Conservation (phyloP, 35 echinoderm and acorn worm species). For the Apostichopus californicus region DNA sequence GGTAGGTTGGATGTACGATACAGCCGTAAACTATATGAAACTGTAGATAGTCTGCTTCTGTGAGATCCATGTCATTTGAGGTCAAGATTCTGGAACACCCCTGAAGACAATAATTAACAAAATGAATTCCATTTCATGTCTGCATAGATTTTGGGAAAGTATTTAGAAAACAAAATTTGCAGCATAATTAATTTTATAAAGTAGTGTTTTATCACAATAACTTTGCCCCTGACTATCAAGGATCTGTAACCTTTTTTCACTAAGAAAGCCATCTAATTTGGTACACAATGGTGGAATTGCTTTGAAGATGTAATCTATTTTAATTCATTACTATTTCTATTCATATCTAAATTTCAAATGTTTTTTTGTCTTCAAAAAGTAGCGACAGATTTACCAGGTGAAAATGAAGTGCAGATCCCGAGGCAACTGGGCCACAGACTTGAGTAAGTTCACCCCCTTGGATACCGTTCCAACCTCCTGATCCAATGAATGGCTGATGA, state of each 20-base stretch:
- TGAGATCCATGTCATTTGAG: conserved; percentile 78
- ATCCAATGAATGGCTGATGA: conserved; percentile 20
- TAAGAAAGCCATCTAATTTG: too few species aligned
- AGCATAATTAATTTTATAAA: too few species aligned
- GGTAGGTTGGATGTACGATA: conserved; percentile 45
- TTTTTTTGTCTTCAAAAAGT: too few species aligned
- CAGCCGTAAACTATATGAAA: conserved; percentile 87
- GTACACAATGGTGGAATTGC: too few species aligned
- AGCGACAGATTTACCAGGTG: conserved; percentile 39
- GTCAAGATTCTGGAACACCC: conserved; percentile 74
- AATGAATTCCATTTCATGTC: not conserved
- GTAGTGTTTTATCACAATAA: too few species aligned
- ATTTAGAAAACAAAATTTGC: too few species aligned
- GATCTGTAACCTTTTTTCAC: too few species aligned
- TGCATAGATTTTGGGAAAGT: too few species aligned
- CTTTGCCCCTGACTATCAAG: too few species aligned
- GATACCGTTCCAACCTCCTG: conserved; percentile 66
- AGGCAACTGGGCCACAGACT: conserved; percentile 83
- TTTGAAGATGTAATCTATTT: too few species aligned
- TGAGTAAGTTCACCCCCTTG: conserved; percentile 63
- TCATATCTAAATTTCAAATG: too few species aligned
- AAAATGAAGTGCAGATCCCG: conserved; percentile 81
- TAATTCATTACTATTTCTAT: too few species aligned
- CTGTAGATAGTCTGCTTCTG: conserved; percentile 70
- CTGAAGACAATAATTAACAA: not conserved